Evolutionary conservation across 2,113 vertebrate species (phyloP), one percentile per base, ranked within the genome.

Genomic region (Ameiurus melas): DNA sequence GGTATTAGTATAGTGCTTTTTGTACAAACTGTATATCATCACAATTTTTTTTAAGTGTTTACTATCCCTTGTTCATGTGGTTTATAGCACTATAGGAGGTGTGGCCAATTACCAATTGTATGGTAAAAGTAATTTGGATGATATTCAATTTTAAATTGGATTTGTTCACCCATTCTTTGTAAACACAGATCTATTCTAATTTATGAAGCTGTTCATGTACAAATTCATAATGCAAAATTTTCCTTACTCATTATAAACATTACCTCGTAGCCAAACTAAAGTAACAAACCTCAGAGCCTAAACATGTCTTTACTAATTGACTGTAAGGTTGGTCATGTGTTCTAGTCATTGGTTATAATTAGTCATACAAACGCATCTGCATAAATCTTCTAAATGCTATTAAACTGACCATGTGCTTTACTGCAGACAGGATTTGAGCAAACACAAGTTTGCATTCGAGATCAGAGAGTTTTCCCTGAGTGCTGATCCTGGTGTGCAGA

Each of bases 351-450:
- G 39, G 43, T 14, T 10, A 51, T 27, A 77, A 77, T 47, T 47
- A 6, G 43, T 47, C 27, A 77, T 27, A 14, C 20, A n/a, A 78
- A 17, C n/a, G 0, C 47, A 53, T 8, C 16, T 53, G 14, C 5
- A 53, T 53, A 53, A 79, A 53, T 30, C 47, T 55, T n/a, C 25
- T 53, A 84, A 84, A 70, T 84, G 8, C 39, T 68, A 33, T 17
- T 51, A 33, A 70, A 70, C 95, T 96, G 84, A 98, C 98, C 97
- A 99, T 97, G 91, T 98, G 96, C 93, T 98, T 98, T 92, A 99
- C 96, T 0, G 98, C 98, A 53, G 97, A 97, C 33, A 99, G 94
- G 55, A 99, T 97, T 94, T 99, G 98, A 17, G 97, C 96, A 58
- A 99, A 99, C 92, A 96, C 92, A 92, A 97, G 93, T 94, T 97